Base-by-base conservation (phyloP, 2,113 vertebrate species). In the Zeus faber region DNA sequence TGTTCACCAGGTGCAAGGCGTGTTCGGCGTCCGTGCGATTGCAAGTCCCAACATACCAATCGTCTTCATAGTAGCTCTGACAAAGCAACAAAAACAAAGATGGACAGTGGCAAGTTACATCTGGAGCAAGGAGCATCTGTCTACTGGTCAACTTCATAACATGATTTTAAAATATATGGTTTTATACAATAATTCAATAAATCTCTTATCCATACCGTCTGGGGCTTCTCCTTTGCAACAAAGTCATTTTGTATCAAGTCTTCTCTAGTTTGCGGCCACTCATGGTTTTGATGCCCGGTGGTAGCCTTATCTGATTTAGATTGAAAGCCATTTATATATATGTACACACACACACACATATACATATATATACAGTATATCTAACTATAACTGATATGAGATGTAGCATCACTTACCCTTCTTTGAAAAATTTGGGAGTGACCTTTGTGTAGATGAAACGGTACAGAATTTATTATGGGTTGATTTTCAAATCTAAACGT, bases 41-140 rank as follows among this genome's bases (percentile, higher is more conserved):
- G 3, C 72, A 90, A 11, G 86, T 44, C 61, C 92, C 92, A 1
- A 92, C 1, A 2, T 96, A 98, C 94, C 95, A 97, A 47, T 87
- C 78, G 0, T 76, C 79, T 44, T 76, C 78, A 14, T 26, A 73
- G 53, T 79, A 66, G 1, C 54, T 85, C 94, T 97, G 63, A 4
- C 72, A 24, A 68, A 13, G 49, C 3, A 4, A 4, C 21, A 33
- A 49, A 0, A 9, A 2, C 49, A 25, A 49, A 66, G 7, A 74
- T 5, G 13, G 2, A 21, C 44, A 33, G 37, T 2, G n/a, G 9
- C 31, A 50, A 1, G 31, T 13, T 17, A 17, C 17, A 27, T 3
- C 25, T 35, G 14, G 2, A 45, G 5, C 21, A 9, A 14, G 10
- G 13, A n/a, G 5, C 2, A 3, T 37, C 3, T 9, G 11, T 13